phyloP scores from a whole-genome alignment of 2,113 vertebrate species.

The Tachysurus vachellii region DNA sequence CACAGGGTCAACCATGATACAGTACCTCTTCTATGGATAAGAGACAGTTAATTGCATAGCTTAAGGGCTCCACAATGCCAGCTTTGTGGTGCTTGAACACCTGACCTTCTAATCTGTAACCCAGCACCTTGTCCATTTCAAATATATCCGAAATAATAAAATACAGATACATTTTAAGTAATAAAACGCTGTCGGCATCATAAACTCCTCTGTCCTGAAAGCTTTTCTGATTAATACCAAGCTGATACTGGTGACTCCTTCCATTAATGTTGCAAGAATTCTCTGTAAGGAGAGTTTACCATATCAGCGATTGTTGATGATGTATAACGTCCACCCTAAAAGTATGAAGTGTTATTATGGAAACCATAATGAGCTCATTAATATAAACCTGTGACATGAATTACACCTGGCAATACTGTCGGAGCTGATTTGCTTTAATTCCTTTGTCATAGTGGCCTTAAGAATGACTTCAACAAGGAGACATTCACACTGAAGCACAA shows the following conservation, averaged over 20 bases:
- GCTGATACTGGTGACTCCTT: background rate
- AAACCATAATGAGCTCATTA: background rate
- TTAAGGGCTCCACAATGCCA: too few relatives aligned
- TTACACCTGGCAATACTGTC: background rate
- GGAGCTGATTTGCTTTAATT: conserved; percentile 46
- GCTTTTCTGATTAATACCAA: background rate
- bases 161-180: background rate
- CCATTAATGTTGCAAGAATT: background rate
- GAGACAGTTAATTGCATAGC: background rate
- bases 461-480: conserved; percentile 99
- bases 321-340: background rate
- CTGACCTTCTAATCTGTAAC: too few relatives aligned
- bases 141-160: too few relatives aligned
- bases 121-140: too few relatives aligned
- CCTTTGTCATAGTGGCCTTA: conserved; percentile 86
- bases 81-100: too few relatives aligned
- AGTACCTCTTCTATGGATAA: too few relatives aligned
- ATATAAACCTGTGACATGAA: background rate
- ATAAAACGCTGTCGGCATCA: background rate
- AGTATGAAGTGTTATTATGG: background rate
- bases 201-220: background rate
- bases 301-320: background rate
- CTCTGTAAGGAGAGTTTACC: background rate
- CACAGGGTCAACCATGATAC: too few relatives aligned
- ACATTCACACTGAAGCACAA: conserved; percentile 99